Base-by-base conservation (phyloP, 2,797 vertebrate species). In the Triplophysa yarkandensis region DNA sequence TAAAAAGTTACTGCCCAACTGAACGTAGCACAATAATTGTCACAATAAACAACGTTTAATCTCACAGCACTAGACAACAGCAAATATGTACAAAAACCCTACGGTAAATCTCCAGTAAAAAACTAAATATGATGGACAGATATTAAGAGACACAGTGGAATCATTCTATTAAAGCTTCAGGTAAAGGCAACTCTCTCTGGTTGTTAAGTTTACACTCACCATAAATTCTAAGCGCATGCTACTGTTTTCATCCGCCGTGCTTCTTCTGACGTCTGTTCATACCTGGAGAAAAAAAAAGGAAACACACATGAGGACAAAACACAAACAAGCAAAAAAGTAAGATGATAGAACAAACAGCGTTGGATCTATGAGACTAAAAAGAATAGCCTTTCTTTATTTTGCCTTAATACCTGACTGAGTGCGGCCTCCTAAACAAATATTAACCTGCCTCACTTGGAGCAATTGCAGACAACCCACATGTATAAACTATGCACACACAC, bases 181-280 rank as follows among this genome's bases (percentile, higher is more conserved):
- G n/a, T n/a, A n/a, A n/a, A n/a, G n/a, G n/a, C n/a, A n/a, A n/a
- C n/a, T n/a, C n/a, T n/a, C n/a, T n/a, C n/a, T n/a, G n/a, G n/a
- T n/a, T n/a, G n/a, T n/a, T n/a, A 9, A 39, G 1, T 36, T 21
- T 5, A 11, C 13, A 87, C 87, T 90, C 74, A 92, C 91, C 89
- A 90, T 91, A 89, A 86, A 90, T 84, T 85, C 87, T 61, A 87
- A 85, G 76, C 81, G 80, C 90, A 90, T 91, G 83, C 89, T 90
- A 91, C 79, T 86, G 69, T 87, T 77, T 83, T 88, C 77, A 78
- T 79, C 82, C 68, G 71, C 77, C 67, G 54, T 66, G 77, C 54
- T 61, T 62, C 68, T 43, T 71, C 82, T 62, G 62, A 60, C 74
- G 81, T 74, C 62, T 76, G 80, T 80, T 84, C 65, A 82, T 84